Conservation (phyloP, 2,113 vertebrate genomes). For the Pelecanus crispus region DNA sequence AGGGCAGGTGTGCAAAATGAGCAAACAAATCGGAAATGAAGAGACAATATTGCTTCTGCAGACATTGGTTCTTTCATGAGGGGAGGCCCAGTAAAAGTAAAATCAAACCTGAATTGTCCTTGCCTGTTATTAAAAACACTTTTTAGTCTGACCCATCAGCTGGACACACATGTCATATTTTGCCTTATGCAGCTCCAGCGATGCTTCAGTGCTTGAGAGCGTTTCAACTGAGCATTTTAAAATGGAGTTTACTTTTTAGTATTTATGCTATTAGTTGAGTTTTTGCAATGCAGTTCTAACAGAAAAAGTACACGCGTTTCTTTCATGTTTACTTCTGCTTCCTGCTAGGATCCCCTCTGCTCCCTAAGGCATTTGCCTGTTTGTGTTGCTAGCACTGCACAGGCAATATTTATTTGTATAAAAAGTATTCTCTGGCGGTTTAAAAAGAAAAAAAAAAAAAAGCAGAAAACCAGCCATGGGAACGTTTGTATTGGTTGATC, state of each 20-base stretch:
- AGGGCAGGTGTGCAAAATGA: background rate
- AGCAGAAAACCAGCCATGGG: background rate
- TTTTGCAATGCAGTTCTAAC: background rate
- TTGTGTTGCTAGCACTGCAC: conserved; percentile 16
- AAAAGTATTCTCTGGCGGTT: conserved; percentile 24
- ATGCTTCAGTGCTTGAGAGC: background rate
- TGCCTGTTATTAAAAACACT: background rate
- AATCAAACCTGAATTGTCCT: background rate
- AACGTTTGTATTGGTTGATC: conserved; percentile 28
- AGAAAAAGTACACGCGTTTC: background rate
- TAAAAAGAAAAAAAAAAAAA: background rate
- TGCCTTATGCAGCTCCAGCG: background rate
- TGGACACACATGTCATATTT: background rate
- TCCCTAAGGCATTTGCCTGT: conserved; percentile 21
- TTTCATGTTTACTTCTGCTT: conserved; percentile 20
- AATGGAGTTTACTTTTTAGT: background rate
- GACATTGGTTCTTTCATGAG: background rate
- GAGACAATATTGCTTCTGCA: background rate
- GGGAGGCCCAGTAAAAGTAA: background rate
- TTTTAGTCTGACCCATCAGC: background rate
- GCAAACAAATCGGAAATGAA: background rate
- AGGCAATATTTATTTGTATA: conserved; percentile 57
- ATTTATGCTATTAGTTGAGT: background rate
- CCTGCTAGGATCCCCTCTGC: conserved; percentile 23
- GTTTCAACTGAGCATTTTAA: background rate